Conservation (phyloP, 1,140 invertebrate genomes). For the Chlorops oryzae region DNA sequence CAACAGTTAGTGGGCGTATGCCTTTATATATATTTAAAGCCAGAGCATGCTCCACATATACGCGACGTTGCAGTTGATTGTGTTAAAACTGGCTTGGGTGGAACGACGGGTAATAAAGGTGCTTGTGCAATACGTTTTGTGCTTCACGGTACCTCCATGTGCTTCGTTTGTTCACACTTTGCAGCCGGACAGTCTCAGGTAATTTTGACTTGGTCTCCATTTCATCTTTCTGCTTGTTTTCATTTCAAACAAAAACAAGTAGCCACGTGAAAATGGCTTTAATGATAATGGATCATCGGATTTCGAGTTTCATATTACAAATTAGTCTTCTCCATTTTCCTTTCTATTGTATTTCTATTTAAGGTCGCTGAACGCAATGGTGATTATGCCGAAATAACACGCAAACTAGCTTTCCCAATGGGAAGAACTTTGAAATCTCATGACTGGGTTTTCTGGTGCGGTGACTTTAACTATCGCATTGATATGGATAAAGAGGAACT, state of each 20-base stretch:
- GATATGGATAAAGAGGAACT: constrained; percentile 94
- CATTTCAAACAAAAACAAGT: no score
- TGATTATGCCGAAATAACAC: constrained; percentile 91
- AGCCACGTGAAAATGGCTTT: no score
- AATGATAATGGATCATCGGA: no score
- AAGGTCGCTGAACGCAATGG: constrained; percentile 77
- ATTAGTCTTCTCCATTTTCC: background rate
- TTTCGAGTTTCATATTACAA: no score
- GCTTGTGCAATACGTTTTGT: constrained; percentile 92
- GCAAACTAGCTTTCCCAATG: constrained; percentile 91
- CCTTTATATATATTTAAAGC: constrained; percentile 88
- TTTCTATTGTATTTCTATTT: background rate
- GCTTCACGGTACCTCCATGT: constrained; percentile 86
- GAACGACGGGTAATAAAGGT: constrained; percentile 93
- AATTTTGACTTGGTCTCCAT: no score
- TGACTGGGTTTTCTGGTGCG: constrained; percentile 99
- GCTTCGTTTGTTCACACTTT: constrained; percentile 98
- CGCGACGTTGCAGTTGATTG: constrained; percentile 89
- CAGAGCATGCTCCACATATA: constrained; percentile 78
- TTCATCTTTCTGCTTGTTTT: no score
- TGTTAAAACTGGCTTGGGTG: constrained; percentile 96
- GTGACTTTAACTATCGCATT: constrained; percentile 98
- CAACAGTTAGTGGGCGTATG: constrained; percentile 98
- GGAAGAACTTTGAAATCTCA: constrained; percentile 87
- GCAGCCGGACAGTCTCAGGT: constrained; percentile 96